Conservation (phyloP, 2,888 invertebrate genomes). For the Cosmia pyralina region DNA sequence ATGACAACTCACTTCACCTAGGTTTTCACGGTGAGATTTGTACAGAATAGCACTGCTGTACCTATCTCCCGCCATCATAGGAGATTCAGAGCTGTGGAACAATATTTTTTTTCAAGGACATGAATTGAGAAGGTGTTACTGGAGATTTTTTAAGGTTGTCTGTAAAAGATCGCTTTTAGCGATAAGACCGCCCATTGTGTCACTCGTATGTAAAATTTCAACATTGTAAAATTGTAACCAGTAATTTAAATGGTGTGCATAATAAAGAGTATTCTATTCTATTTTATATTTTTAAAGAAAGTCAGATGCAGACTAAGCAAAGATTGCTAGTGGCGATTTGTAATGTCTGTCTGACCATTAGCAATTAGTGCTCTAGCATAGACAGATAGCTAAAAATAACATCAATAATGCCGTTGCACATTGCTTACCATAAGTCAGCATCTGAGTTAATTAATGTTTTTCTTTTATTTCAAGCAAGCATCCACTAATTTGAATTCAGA, state of each 20-base stretch:
- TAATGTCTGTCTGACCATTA: background rate
- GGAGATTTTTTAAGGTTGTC: no score
- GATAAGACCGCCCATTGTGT: no score
- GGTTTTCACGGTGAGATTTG: no score
- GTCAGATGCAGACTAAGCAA: background rate
- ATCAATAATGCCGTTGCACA: background rate
- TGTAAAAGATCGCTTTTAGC: no score
- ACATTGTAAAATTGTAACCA: no score
- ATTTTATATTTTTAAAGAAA: background rate
- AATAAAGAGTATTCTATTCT: no score
- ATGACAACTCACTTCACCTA: no score
- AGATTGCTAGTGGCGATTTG: background rate
- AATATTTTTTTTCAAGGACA: background rate
- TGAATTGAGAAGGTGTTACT: no score
- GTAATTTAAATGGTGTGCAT: no score
- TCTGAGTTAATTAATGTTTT: background rate
- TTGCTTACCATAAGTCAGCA: background rate
- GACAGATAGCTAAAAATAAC: background rate
- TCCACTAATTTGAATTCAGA: background rate
- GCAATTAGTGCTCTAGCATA: background rate
- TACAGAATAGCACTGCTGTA: no score
- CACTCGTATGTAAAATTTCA: no score
- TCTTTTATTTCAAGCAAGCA: background rate
- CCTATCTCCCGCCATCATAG: background rate
- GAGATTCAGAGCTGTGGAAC: background rate